These are phyloP conservation scores for Oreochromis mossambicus DNA, from an alignment of 2,797 vertebrate genomes.

Conservation along the genomic window DNA sequence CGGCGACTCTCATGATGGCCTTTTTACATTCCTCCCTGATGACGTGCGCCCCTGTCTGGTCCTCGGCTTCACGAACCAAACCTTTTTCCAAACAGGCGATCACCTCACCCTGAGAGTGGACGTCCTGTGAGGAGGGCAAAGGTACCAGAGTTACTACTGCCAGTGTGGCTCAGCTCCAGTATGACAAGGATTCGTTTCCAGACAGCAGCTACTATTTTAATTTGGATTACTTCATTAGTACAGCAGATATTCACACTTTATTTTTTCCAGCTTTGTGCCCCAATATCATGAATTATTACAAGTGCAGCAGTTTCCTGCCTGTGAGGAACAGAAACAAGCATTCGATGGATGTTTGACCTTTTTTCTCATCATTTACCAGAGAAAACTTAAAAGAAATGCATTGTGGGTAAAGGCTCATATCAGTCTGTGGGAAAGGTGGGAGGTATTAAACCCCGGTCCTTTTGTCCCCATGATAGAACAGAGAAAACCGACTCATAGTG, in stretches of 20 bases:
- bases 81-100: conserved; percentile 94
- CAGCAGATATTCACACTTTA: neutral
- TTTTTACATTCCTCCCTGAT: conserved; percentile 92
- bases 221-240: neutral
- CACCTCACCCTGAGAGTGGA: conserved; percentile 96
- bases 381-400: neutral
- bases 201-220: neutral
- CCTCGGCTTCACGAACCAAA: conserved; percentile 87
- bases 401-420: fast-evolving
- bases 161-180: neutral
- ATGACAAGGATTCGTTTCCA: neutral
- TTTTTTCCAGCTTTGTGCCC: neutral
- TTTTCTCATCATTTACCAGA: neutral
- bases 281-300: neutral
- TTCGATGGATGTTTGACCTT: neutral
- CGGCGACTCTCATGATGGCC: conserved; percentile 91
- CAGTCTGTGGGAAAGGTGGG: neutral
- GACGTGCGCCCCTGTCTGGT: conserved; percentile 62
- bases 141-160: neutral
- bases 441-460: too few species aligned
- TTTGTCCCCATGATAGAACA: too few species aligned
- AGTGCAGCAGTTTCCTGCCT: neutral
- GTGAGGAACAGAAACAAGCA: neutral
- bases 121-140: conserved; percentile 73
- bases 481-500: too few species aligned